These are phyloP conservation scores for Pseudochirops cupreus DNA, from an alignment of 2,797 vertebrate genomes.

Conservation along the genomic window DNA sequence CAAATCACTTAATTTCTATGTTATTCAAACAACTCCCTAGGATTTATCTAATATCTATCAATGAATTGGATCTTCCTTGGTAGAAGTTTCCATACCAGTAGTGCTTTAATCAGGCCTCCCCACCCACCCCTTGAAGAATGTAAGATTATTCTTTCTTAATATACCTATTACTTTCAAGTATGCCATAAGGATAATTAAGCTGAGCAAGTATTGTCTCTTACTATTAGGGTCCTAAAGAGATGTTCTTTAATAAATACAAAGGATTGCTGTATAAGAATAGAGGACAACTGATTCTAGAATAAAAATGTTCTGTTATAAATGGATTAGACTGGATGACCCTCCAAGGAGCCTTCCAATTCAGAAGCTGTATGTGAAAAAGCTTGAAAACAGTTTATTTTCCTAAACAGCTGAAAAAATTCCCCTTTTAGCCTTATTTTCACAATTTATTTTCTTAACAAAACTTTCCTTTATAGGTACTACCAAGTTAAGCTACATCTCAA, in stretches of 20 bases:
- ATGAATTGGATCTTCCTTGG: background rate
- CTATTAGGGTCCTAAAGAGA: background rate
- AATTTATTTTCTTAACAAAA: background rate
- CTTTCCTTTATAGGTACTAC: constrained; percentile 30
- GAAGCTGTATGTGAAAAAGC: background rate
- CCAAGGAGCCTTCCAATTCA: background rate
- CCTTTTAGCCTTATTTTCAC: constrained; percentile 20
- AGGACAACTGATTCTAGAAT: background rate
- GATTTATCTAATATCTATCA: background rate
- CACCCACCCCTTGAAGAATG: background rate
- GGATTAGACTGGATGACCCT: constrained; percentile 22
- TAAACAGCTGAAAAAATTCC: constrained; percentile 23
- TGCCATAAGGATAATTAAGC: background rate
- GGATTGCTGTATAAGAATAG: background rate
- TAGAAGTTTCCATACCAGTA: background rate
- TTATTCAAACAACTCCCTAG: background rate
- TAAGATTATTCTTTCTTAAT: background rate
- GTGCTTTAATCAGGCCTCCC: background rate
- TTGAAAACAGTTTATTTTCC: background rate
- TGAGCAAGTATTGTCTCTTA: background rate
- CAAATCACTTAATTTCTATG: background rate
- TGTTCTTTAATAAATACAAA: constrained; percentile 27
- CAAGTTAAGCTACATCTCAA: constrained; percentile 24
- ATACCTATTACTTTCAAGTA: constrained; percentile 9
- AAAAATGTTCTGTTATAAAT: background rate